Base-by-base conservation (phyloP, 1,140 invertebrate species). In the Potamilus streckersoni region DNA sequence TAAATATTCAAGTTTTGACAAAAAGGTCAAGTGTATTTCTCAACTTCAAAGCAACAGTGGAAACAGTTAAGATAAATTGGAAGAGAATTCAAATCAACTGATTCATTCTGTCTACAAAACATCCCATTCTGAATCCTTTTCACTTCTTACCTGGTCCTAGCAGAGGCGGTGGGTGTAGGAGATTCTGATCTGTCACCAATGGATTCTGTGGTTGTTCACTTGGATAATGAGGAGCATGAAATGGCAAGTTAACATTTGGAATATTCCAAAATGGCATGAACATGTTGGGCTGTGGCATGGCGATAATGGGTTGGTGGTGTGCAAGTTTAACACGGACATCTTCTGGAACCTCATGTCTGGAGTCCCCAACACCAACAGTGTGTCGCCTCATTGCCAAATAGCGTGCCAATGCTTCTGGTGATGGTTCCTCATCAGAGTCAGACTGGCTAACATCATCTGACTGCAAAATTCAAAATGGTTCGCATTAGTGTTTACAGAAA, bases 281-380 rank as follows among this genome's bases (percentile, higher is more conserved):
- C 38, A 74, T 70, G 69, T 82, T 84, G 19, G 78, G 85, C 70
- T 86, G 85, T 31, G 82, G 85, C 65, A 79, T 81, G 23, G 84
- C 84, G 56, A 85, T 83, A 49, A 86, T 76, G 38, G 82, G 83
- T 76, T 84, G 85, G 78, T 85, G 84, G 71, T 86, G 85, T 66
- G 84, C 87, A 72, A 88, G 85, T 83, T 86, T 87, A 60, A 84
- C 79, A 63, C 85, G 83, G 6, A 83, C 77, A 73, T 91, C 89
- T 83, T 91, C 87, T 84, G 94, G 82, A 38, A 85, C 83, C 78
- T 95, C 93, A 84, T 95, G 95, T 1, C 94, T 92, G 65, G 94
- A 93, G 91, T 97, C 95, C 12, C 96, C 96, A 13, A 96, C 96
- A 6, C 97, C 96, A 19, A 98, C 96, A 0, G 97, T 98, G 87